Percentiles rank a stretch among this genome's conserved stretches.
These are phyloP conservation scores for Ypsolopha scabrella DNA, from an alignment of 2,888 invertebrate species.

Conservation along the genomic window DNA sequence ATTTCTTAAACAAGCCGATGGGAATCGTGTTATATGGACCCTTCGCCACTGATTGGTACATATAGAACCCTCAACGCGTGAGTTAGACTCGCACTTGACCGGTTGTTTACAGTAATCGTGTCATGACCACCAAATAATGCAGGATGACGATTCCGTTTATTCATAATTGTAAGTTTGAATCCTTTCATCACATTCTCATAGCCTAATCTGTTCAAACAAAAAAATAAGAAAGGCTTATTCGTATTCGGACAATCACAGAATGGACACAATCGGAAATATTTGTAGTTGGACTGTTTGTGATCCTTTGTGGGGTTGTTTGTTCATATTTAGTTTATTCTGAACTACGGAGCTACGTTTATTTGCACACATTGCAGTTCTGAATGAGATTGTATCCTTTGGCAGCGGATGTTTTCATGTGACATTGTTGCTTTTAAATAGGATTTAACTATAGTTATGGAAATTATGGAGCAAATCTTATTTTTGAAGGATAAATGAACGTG, in stretches of 20 bases:
- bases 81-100: no score
- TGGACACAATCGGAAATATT: slow-evolving; percentile 42
- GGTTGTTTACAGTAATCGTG: no score
- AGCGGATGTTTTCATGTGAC: slow-evolving; percentile 51
- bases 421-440: slow-evolving; percentile 20
- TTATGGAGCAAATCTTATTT: slow-evolving; percentile 3
- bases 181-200: not conserved
- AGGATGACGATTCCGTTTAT: no score
- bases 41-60: no score
- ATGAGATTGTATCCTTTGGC: slow-evolving; percentile 29
- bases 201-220: not conserved
- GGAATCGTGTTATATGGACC: no score
- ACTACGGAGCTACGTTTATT: slow-evolving; percentile 28
- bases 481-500: not conserved
- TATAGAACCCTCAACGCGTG: no score
- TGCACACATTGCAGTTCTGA: slow-evolving; percentile 46
- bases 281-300: slow-evolving; percentile 35
- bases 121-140: no score
- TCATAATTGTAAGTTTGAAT: not conserved
- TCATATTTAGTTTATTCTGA: slow-evolving; percentile 54
- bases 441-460: slow-evolving; percentile 10
- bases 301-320: slow-evolving; percentile 48
- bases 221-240: slow-evolving; percentile 24
- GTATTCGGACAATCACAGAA: slow-evolving; percentile 25
- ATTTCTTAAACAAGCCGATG: no score